Evolutionary conservation across 2,797 vertebrate species (phyloP), one percentile per base, ranked within the genome.

Genomic region (Anguilla megastoma): DNA sequence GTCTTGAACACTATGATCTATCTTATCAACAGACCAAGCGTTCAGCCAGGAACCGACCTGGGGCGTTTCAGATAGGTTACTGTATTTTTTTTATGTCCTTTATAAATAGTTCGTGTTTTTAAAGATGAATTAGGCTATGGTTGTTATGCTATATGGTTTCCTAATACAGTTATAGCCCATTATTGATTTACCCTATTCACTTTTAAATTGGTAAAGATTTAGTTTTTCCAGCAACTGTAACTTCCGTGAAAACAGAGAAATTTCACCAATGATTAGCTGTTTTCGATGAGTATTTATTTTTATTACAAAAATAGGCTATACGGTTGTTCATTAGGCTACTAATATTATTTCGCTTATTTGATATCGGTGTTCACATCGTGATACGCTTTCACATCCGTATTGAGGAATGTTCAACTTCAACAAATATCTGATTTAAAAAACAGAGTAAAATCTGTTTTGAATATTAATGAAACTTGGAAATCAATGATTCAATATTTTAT

Each of bases 401-500:
- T 12, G 69, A 50, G n/a, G 24, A 27, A 33, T 5, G 54, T 33
- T n/a, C 48, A 56, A 54, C 24, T 41, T 33, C 33, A 86, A 69
- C n/a, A 85, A 66, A 80, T 69, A 14, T 41, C 60, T 66, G 33
- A 30, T 85, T 54, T 36, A 41, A 36, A 85, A 66, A 56, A 58
- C 4, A 21, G 50, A 58, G 82, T 52, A 16, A 60, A 50, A 71
- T 27, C 24, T 52, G 85, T 74, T n/a, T 87, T n/a, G 12, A 86
- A 88, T 89, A 86, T 89, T 74, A 86, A 86, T 86, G 82, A 80
- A 90, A 87, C 63, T 86, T 88, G 88, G 85, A 90, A 90, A 93
- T 93, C 93, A 91, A 66, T 93, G 92, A 91, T 91, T 93, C 90
- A 87, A 92, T 85, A 91, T 89, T 92, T 91, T 89, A 94, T 95